Percentiles rank a stretch among this genome's conserved stretches.
Conservation (phyloP, 92 coral and sea anemone genomes). For the Palythoa grandis region DNA sequence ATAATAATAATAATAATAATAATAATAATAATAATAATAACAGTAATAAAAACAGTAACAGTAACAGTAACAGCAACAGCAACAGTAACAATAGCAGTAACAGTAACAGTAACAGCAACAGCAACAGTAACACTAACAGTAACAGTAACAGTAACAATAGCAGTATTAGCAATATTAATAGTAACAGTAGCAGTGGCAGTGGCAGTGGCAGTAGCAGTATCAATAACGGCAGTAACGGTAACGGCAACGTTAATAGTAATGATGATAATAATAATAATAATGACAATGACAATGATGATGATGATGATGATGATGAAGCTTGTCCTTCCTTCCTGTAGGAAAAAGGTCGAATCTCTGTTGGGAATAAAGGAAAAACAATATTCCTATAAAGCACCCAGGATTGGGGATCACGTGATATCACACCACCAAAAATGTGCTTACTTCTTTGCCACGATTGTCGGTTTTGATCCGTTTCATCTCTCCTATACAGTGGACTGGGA, state of each 20-base stretch:
- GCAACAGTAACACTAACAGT: background rate
- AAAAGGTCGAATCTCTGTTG: conserved; percentile 49
- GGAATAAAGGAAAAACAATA: conserved; percentile 56
- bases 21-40: too few species aligned
- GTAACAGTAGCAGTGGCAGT: too few species aligned
- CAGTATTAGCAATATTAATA: too few species aligned
- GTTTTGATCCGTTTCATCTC: conserved; percentile 74
- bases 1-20: too few species aligned
- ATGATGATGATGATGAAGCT: background rate
- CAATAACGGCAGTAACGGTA: background rate
- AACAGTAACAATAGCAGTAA: too few species aligned
- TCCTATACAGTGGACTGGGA: conserved; percentile 98
- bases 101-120: too few species aligned
- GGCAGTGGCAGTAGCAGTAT: too few species aligned
- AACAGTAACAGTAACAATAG: too few species aligned
- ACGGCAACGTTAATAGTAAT: too few species aligned
- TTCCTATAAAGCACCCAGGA: conserved; percentile 79
- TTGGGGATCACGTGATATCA: conserved; percentile 94
- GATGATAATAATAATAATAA: too few species aligned
- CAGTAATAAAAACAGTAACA: too few species aligned
- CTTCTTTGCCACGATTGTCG: conserved; percentile 81
- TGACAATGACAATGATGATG: background rate
- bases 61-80: too few species aligned
- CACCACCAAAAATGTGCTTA: conserved; percentile 88
- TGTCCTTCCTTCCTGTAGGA: conserved; percentile 17